Evolutionary conservation across 2,888 invertebrate genomes (phyloP), one percentile per base, ranked within the genome.

Genomic region (Nemotelus pantherinus): DNA sequence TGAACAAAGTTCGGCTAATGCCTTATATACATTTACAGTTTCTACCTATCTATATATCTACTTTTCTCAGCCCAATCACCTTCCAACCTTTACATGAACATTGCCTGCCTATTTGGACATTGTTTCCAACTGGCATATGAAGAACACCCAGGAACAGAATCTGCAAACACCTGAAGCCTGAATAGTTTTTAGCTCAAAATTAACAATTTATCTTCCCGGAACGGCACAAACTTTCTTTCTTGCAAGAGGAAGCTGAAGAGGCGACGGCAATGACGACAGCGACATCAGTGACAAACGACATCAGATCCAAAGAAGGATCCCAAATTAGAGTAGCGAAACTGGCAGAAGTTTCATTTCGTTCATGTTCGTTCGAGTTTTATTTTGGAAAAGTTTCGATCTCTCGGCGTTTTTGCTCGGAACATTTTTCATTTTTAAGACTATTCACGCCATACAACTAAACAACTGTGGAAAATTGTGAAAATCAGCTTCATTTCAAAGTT

Each of bases 151-250:
- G 53, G 25, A 25, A 25, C 9, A 68, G 50, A 50, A 53, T 50
- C 68, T n/a, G 9, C 50, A 48, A 68, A 50, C 68, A 68, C 68
- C 68, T 68, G 68, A 68, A 68, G 47, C 68, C 68, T 68, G 50
- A 68, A 68, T 50, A 68, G 68, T 68, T 68, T 68, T 68, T 68
- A 68, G 50, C 68, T 68, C 68, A 68, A 68, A 68, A 68, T 68
- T 68, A 68, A 68, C 68, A 68, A 68, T 68, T 68, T 68, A 68
- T 68, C 68, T 68, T 68, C 50, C n/a, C 25, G 68, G 50, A 58
- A 48, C 53, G 68, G 39, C 10, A 39, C 41, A 7, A 68, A 68
- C n/a, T 68, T 48, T 50, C 68, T 63, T 63, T 63, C n/a, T n/a
- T 39, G 43, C 39, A 63, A 63, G 43, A 41, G 58, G 5, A 58